Conservation (phyloP, 2,113 vertebrate species). For the Mellivora capensis region DNA sequence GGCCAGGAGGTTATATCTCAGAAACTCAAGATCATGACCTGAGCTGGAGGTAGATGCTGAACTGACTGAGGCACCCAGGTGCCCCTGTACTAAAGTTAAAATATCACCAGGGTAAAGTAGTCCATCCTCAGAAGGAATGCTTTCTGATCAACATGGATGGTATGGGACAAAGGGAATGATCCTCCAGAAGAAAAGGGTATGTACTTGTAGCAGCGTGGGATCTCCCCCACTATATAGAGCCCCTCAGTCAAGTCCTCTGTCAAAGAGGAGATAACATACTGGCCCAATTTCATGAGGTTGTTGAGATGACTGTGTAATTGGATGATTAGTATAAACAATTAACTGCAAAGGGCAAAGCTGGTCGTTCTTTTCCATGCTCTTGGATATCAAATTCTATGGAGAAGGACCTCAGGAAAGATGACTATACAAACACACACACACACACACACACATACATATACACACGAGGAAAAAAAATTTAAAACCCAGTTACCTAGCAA, state of each 20-base stretch:
- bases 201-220: fast-evolving
- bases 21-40: not conserved
- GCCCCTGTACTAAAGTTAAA: not conserved
- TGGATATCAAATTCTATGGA: not conserved
- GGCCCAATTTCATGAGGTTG: fast-evolving
- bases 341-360: not conserved
- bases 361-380: not conserved
- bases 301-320: not conserved
- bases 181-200: not conserved
- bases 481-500: not conserved
- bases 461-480: not conserved
- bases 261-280: fast-evolving
- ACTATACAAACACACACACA: too few species aligned
- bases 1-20: not conserved
- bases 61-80: not conserved
- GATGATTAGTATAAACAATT: not conserved
- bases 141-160: not conserved
- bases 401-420: not conserved
- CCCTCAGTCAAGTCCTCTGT: not conserved
- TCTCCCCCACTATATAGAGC: not conserved
- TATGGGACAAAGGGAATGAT: not conserved
- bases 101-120: not conserved
- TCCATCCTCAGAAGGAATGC: not conserved
- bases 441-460: too few species aligned
- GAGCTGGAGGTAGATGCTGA: not conserved